Evolutionary conservation across 2,797 vertebrate species (phyloP), one percentile per base, ranked within the genome.

Genomic region (Thunnus albacares): DNA sequence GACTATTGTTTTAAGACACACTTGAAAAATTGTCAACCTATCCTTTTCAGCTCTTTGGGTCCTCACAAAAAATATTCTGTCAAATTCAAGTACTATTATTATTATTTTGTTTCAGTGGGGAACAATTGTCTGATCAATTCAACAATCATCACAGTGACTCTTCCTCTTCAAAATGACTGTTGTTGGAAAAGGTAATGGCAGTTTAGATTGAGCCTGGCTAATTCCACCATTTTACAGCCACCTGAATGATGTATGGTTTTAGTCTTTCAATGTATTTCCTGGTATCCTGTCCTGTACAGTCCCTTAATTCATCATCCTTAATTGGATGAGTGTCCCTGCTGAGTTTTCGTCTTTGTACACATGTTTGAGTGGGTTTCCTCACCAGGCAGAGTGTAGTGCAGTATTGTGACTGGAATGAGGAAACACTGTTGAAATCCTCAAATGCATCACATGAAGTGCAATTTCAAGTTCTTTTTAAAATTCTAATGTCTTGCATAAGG

Each of bases 401-500:
- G 67, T 67, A 10, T 57, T 73, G 45, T 60, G 45, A 77, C 7
- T 20, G 24, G 18, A 59, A 75, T 59, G 41, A 45, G 15, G 26
- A 62, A 82, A 77, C 35, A 45, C 59, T 52, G 28, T 14, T 69
- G 55, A 82, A 87, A 83, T 59, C 18, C 17, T 71, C n/a, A 60
- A 66, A 65, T 70, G 63, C 61, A 56, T 79, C 64, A 59, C 62
- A 64, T 72, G 45, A 79, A 75, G 70, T 72, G 57, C 71, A 52
- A 75, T 84, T 77, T 75, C 33, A 76, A 52, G 64, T 52, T 65
- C 66, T 70, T 77, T 52, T 76, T 65, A 71, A 49, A 75, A 62
- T 30, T 62, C 30, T 69, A 60, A 83, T 82, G 33, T 49, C 64
- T 85, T 75, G 66, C 70, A 82, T 41, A 35, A 75, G 38, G 18